Base-by-base conservation (phyloP, 2,888 invertebrate species). In the Oxyteleia sp. region DNA sequence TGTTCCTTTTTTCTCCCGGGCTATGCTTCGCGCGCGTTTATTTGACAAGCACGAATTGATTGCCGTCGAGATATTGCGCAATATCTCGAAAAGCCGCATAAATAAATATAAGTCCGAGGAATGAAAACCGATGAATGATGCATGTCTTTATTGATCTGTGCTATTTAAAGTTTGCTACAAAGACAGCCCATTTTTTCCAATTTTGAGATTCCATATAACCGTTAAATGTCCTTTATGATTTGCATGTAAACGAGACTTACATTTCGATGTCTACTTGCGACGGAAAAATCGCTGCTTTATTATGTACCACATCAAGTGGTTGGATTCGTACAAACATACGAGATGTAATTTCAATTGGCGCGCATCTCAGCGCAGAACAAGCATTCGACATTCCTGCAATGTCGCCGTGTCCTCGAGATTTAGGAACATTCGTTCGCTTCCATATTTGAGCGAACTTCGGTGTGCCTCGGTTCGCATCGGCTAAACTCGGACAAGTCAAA, bases 321-420 rank as follows among this genome's bases (percentile, higher is more conserved):
- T n/a, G 47, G 4, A n/a, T 20, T n/a, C 16, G 23, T n/a, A 26
- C 23, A n/a, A 32, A 75, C 74, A 79, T 76, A 82, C 85, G 84
- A 82, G 85, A 87, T 86, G 86, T 86, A 86, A 86, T 88, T 85
- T 86, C 85, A 86, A 86, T 86, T 84, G 72, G 84, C 82, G 63
- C 83, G 69, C 84, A 82, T 66, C 75, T 75, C 55, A 61, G 64
- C 41, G 53, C 20, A 38, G 66, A 71, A 76, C 78, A 69, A 66
- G 63, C 82, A 81, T 85, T 74, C 74, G 76, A 83, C 76, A 85
- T 85, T 85, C 83, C 74, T 76, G 63, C 76, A 66, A 82, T 82
- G 80, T 76, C 76, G 74, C 69, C 35, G 76, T 72, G 84, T 78
- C 71, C 80, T 82, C 80, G 80, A 83, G 80, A 85, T 85, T 85